Conservation (phyloP, 2,797 vertebrate species). For the Adrianichthys oophorus region DNA sequence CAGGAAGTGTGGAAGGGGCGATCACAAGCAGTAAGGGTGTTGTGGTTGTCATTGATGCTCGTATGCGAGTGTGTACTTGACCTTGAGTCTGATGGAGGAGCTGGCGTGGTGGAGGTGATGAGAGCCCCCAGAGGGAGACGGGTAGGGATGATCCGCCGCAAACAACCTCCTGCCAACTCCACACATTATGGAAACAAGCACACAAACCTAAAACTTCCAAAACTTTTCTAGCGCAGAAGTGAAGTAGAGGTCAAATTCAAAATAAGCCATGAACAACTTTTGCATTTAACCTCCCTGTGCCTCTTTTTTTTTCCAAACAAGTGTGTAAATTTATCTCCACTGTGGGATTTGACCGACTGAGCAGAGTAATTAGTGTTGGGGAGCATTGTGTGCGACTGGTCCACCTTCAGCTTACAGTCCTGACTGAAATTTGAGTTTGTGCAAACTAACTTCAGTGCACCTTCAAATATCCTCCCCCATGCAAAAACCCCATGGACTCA, state of each 20-base stretch:
- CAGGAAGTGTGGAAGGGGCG: slow-evolving; percentile 49
- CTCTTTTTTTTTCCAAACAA: slow-evolving; percentile 48
- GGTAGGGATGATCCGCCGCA: slow-evolving; percentile 72
- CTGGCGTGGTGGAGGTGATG: slow-evolving; percentile 71
- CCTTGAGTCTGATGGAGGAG: slow-evolving; percentile 81
- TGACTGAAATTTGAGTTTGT: slow-evolving; percentile 65
- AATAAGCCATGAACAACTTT: slow-evolving; percentile 59
- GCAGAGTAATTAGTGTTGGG: slow-evolving; percentile 60
- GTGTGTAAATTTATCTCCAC: slow-evolving; percentile 68
- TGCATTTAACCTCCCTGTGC: slow-evolving; percentile 30
- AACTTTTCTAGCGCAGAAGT: slow-evolving; percentile 40
- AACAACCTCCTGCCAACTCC: slow-evolving; percentile 65
- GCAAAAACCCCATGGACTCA: slow-evolving; percentile 4
- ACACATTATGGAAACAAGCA: slow-evolving; percentile 61
- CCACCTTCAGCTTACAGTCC: slow-evolving; percentile 63
- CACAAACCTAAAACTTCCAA: slow-evolving; percentile 10
- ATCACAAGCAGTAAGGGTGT: slow-evolving; percentile 51
- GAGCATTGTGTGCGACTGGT: slow-evolving; percentile 46
- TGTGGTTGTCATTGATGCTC: slow-evolving; percentile 45
- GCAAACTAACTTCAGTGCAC: slow-evolving; percentile 23
- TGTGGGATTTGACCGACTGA: slow-evolving; percentile 52
- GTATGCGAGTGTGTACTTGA: slow-evolving; percentile 37
- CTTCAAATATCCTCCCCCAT: slow-evolving; percentile 23
- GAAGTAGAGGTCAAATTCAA: slow-evolving; percentile 76
- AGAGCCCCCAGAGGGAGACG: slow-evolving; percentile 69